phyloP scores from a whole-genome alignment of 2,888 invertebrate genomes.

The Laothoe populi region DNA sequence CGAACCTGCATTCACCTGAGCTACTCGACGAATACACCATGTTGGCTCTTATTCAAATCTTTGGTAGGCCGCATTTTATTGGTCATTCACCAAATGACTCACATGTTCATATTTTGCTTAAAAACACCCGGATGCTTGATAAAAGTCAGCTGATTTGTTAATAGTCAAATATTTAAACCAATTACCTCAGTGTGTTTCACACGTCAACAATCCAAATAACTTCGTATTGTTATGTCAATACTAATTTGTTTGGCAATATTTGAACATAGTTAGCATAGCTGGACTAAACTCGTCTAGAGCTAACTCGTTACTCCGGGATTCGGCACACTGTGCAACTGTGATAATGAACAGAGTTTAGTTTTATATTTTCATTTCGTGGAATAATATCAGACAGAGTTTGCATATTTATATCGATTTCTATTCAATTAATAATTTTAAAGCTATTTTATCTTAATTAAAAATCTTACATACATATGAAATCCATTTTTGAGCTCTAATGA shows the following conservation, averaged over 20 bases:
- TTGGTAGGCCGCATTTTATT: too few relatives aligned
- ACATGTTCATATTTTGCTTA: not conserved
- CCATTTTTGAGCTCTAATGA: too few relatives aligned
- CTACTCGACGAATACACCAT: not conserved
- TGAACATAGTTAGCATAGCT: conserved; percentile 29
- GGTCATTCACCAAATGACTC: too few relatives aligned
- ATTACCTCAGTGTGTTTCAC: not conserved
- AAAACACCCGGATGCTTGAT: not conserved
- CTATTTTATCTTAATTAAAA: too few relatives aligned
- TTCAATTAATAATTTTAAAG: too few relatives aligned
- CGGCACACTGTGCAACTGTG: not conserved
- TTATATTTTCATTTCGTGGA: too few relatives aligned
- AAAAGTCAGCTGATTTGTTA: not conserved
- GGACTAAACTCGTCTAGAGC: conserved; percentile 4
- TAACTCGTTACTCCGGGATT: conserved; percentile 4
- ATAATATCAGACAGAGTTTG: too few relatives aligned
- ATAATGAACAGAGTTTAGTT: conserved; percentile 19
- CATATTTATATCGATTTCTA: too few relatives aligned
- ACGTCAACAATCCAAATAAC: conserved; percentile 40
- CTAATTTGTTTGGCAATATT: conserved; percentile 28
- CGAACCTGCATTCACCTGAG: too few relatives aligned
- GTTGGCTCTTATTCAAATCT: too few relatives aligned
- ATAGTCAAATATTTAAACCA: not conserved
- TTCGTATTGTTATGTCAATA: conserved; percentile 39
- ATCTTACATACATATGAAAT: too few relatives aligned